phyloP scores from a whole-genome alignment of 2,888 invertebrate genomes.

The Spodoptera picta region DNA sequence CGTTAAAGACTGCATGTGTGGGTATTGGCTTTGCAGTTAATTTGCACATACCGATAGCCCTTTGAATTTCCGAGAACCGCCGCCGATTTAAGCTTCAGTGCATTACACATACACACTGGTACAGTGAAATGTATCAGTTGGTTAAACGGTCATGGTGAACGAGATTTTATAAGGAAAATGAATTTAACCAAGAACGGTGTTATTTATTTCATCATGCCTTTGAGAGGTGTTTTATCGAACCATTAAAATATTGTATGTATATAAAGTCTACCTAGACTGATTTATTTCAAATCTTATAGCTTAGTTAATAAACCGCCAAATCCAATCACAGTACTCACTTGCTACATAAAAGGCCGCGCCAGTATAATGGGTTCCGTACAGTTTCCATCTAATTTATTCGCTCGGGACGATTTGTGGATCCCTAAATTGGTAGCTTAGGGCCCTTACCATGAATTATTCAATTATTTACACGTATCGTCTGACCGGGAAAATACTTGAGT shows the following conservation, averaged over 20 bases:
- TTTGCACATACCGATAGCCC: constrained; percentile 38
- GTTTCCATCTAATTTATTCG: constrained; percentile 47
- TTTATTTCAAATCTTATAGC: too few species aligned
- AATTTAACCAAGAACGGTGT: too few species aligned
- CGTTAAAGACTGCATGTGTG: constrained; percentile 20
- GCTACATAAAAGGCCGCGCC: constrained; percentile 37
- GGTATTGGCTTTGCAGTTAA: constrained; percentile 25
- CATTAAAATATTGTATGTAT: too few species aligned
- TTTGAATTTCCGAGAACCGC: constrained; percentile 34
- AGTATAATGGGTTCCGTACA: constrained; percentile 48
- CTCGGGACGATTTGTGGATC: constrained; percentile 44
- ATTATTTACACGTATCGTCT: constrained; percentile 48
- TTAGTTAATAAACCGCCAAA: background rate
- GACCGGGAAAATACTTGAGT: constrained; percentile 19
- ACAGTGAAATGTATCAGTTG: constrained; percentile 8
- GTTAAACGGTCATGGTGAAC: background rate
- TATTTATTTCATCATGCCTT: too few species aligned
- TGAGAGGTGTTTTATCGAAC: too few species aligned
- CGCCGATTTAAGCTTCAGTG: constrained; percentile 29
- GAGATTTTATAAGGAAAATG: background rate
- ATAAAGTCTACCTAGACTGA: too few species aligned
- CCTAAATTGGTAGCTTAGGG: constrained; percentile 48
- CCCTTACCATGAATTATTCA: constrained; percentile 51
- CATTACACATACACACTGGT: constrained; percentile 6
- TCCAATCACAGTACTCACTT: constrained; percentile 41